Evolutionary conservation across 2,113 vertebrate genomes (phyloP).

Genomic region (Ia io): DNA sequence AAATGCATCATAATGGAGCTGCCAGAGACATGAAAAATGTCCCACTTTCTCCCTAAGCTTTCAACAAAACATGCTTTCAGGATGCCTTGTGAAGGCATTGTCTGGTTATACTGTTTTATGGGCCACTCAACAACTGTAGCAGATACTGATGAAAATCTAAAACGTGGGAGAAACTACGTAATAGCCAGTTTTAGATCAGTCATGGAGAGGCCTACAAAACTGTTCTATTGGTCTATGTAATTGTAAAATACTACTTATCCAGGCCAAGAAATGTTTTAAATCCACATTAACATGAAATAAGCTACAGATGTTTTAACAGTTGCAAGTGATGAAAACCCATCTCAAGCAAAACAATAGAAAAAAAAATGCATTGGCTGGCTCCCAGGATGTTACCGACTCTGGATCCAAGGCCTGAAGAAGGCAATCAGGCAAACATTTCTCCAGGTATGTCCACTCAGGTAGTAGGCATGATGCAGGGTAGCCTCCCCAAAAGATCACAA

Average conservation of each 20-base stretch:
- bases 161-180: neutral
- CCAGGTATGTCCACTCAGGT: no score
- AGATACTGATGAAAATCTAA: conserved; percentile 19
- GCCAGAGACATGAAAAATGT: conserved; percentile 76
- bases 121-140: conserved; percentile 13
- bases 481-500: neutral
- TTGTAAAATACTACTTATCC: neutral
- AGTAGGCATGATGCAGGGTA: neutral
- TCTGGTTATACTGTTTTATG: conserved; percentile 55
- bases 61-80: conserved; percentile 2
- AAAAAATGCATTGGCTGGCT: neutral
- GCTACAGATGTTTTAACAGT: neutral
- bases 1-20: conserved; percentile 75
- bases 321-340: neutral
- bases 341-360: neutral
- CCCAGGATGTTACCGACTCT: neutral
- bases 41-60: conserved; percentile 66
- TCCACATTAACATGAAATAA: conserved; percentile 8
- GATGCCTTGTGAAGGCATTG: conserved; percentile 56
- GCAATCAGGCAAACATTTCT: neutral
- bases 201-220: neutral
- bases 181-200: neutral
- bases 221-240: neutral
- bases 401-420: neutral
- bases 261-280: neutral